Evolutionary conservation across 2,888 invertebrate genomes (phyloP).

Genomic region (Philopedon plagiatum): DNA sequence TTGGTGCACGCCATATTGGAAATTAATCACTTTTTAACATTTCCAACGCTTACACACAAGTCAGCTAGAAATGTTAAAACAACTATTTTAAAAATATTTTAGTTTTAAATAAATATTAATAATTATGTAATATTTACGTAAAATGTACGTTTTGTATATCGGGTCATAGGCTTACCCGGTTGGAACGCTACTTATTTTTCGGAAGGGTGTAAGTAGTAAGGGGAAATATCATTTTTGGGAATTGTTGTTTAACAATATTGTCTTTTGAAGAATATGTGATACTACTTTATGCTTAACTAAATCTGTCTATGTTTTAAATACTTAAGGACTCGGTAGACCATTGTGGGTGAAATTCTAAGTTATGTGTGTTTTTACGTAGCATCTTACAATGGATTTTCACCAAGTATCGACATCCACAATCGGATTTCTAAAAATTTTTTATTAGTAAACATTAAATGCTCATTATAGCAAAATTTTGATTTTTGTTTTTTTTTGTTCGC

Average conservation of each 20-base stretch:
- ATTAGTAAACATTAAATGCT: no score
- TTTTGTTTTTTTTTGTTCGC: no score
- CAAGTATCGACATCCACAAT: no score
- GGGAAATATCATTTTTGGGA: slow-evolving; percentile 8
- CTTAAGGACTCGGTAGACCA: no score
- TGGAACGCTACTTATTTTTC: slow-evolving; percentile 1
- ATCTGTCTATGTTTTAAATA: no score
- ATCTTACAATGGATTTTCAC: no score
- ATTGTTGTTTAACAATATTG: not conserved
- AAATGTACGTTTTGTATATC: slow-evolving; percentile 13
- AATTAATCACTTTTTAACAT: slow-evolving; percentile 29
- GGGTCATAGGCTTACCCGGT: slow-evolving; percentile 22
- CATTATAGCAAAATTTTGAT: no score
- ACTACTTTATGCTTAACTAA: no score
- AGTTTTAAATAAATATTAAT: slow-evolving; percentile 33
- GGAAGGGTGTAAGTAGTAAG: slow-evolving; percentile 22
- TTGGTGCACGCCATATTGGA: slow-evolving; percentile 59
- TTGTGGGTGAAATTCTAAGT: no score
- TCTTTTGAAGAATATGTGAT: no score
- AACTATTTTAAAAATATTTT: slow-evolving; percentile 27
- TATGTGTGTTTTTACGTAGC: no score
- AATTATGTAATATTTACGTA: slow-evolving; percentile 27
- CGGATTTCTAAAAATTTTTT: no score
- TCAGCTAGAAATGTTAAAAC: slow-evolving; percentile 19
- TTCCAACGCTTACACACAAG: slow-evolving; percentile 21